These are phyloP conservation scores for Notodonta dromedarius DNA, from an alignment of 2,888 invertebrate species.

Conservation along the genomic window DNA sequence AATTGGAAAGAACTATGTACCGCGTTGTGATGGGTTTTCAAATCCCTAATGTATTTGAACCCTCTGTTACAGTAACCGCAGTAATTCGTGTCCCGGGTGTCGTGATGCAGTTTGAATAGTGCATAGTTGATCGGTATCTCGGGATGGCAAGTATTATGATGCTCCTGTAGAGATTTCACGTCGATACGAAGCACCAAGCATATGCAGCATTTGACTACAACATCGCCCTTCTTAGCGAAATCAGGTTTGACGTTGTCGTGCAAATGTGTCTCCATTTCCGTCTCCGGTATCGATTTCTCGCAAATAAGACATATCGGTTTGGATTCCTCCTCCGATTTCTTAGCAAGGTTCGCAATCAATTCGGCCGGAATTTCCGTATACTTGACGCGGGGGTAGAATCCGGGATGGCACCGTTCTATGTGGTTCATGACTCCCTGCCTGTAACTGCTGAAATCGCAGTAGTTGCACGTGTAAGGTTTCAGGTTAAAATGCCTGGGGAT, in stretches of 20 bases:
- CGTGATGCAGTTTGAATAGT: conserved; percentile 47
- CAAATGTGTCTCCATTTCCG: conserved; percentile 43
- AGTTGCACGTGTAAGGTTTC: conserved; percentile 69
- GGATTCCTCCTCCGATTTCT: conserved; percentile 17
- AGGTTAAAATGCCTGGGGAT: conserved; percentile 73
- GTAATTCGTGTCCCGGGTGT: conserved; percentile 40
- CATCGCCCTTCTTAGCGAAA: conserved; percentile 58
- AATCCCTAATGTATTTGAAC: conserved; percentile 49
- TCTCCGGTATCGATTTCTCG: conserved; percentile 46
- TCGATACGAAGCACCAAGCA: conserved; percentile 64
- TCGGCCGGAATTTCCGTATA: conserved; percentile 37
- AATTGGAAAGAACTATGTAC: conserved; percentile 42
- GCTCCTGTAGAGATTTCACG: conserved; percentile 56
- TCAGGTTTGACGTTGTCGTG: conserved; percentile 50
- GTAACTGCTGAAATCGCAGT: conserved; percentile 62
- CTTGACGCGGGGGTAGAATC: conserved; percentile 26
- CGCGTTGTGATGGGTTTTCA: conserved; percentile 51
- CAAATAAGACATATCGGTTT: conserved; percentile 62
- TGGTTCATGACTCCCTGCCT: conserved; percentile 58
- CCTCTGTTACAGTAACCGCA: conserved; percentile 51
- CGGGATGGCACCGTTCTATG: conserved; percentile 52
- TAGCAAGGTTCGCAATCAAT: neutral
- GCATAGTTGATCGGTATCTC: conserved; percentile 51
- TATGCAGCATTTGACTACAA: conserved; percentile 73
- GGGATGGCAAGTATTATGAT: conserved; percentile 58